phyloP scores from a whole-genome alignment of 2,888 invertebrate species.

The Euspilapteryx auroguttella region DNA sequence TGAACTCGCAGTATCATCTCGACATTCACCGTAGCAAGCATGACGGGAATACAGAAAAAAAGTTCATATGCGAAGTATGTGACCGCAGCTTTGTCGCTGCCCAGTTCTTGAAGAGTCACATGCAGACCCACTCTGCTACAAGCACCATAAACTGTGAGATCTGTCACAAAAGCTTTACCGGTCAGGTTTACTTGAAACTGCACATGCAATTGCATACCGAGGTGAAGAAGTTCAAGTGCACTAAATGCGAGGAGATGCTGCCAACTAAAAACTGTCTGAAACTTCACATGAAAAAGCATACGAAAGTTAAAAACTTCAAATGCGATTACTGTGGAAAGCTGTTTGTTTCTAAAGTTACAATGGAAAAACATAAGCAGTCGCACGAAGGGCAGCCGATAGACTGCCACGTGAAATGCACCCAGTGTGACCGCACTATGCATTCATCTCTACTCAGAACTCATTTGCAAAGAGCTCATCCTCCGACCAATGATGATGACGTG shows the following conservation, averaged over 20 bases:
- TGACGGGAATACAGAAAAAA: constrained; percentile 39
- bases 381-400: constrained; percentile 49
- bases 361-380: constrained; percentile 45
- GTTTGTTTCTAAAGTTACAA: constrained; percentile 50
- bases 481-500: constrained; percentile 37
- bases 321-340: constrained; percentile 45
- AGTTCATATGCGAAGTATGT: constrained; percentile 44
- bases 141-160: constrained; percentile 51
- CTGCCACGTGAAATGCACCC: constrained; percentile 45
- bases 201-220: constrained; percentile 54
- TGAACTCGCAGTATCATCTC: constrained; percentile 48
- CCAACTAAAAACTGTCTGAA: constrained; percentile 51
- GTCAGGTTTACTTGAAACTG: constrained; percentile 46
- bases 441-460: constrained; percentile 41
- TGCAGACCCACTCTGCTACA: constrained; percentile 44
- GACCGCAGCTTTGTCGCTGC: constrained; percentile 49
- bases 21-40: constrained; percentile 52
- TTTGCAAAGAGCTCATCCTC: constrained; percentile 33
- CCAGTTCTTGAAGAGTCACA: constrained; percentile 49
- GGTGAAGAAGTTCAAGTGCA: constrained; percentile 49
- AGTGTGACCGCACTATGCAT: constrained; percentile 48
- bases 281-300: constrained; percentile 51
- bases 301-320: constrained; percentile 52
- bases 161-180: constrained; percentile 43
- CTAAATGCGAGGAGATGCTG: constrained; percentile 50